Percentiles rank a stretch among this genome's conserved stretches.
phyloP scores from a whole-genome alignment of 2,113 vertebrate species.

The Stigmatopora argus region DNA sequence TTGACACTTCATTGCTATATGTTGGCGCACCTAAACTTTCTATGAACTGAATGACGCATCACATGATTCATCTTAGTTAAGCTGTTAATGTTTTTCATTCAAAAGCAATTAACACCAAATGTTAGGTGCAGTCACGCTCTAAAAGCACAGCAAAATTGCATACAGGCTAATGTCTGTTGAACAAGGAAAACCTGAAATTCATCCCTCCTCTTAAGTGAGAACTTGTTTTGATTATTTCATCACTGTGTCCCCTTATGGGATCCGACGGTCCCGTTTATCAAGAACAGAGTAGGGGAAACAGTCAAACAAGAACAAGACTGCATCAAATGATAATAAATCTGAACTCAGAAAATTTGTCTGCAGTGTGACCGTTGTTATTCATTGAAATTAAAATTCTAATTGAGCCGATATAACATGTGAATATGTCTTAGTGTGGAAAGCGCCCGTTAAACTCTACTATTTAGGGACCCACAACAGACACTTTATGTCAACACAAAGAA shows the following conservation, averaged over 20 bases:
- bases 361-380: too few species aligned
- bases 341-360: too few species aligned
- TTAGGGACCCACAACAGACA: neutral
- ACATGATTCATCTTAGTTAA: neutral
- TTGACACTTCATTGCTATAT: neutral
- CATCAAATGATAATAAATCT: too few species aligned
- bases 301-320: neutral
- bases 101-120: neutral
- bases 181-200: conserved; percentile 54
- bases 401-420: too few species aligned
- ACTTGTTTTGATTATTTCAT: neutral
- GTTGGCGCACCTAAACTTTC: neutral
- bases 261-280: neutral
- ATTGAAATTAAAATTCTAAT: neutral
- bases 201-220: neutral
- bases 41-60: neutral
- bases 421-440: conserved; percentile 1
- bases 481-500: conserved; percentile 5
- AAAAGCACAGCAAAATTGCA: neutral
- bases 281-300: neutral
- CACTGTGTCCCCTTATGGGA: neutral
- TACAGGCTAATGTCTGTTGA: conserved; percentile 1
- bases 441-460: conserved; percentile 15
- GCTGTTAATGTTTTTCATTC: neutral
- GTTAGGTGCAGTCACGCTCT: neutral